Evolutionary conservation across 2,113 vertebrate species (phyloP), one percentile per base, ranked within the genome.

Genomic region (Rhabdomys dilectus): DNA sequence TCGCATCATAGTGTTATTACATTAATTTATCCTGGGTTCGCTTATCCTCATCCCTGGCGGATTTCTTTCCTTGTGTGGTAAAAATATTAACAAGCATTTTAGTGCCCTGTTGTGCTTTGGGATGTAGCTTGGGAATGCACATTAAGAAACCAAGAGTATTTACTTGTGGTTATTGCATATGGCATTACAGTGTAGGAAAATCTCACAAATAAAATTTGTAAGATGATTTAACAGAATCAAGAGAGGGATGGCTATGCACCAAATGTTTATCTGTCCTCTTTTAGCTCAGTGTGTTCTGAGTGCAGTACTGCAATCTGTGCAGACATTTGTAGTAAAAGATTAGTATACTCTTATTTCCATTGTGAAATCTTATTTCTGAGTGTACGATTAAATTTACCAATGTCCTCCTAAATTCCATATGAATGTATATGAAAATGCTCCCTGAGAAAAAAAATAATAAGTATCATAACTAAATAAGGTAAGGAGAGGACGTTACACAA

Each of bases 251-350:
- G 58, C 36, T 31, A 29, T 29, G 62, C 62, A 72, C 84, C 77
- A 72, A 89, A 80, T 94, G 88, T 85, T 84, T 90, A 58, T 91
- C 92, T 89, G 48, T 81, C 36, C 75, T 93, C 62, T 94, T 92
- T 88, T 84, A 93, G 62, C 58, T 89, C 77, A 64, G 0, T 34
- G 48, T 51, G 62, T 92, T 93, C 91, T 91, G 26, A 82, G 45
- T 36, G 19, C 34, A 24, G 66, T 53, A 93, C 70, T 76, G 94
- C 2, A 95, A 87, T 87, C 56, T 87, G 72, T 39, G 53, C 7
- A 88, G 26, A 10, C 62, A 76, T 70, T 75, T 89, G 29, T 22
- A 39, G 36, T 64, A 87, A 92, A 93, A 64, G 24, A 89, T 84
- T 92, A 80, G 88, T 85, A 73, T 4, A 51, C 73, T 92, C 58